Evolutionary conservation across 2,888 invertebrate species (phyloP).

Genomic region (Lycophotia porphyrea): DNA sequence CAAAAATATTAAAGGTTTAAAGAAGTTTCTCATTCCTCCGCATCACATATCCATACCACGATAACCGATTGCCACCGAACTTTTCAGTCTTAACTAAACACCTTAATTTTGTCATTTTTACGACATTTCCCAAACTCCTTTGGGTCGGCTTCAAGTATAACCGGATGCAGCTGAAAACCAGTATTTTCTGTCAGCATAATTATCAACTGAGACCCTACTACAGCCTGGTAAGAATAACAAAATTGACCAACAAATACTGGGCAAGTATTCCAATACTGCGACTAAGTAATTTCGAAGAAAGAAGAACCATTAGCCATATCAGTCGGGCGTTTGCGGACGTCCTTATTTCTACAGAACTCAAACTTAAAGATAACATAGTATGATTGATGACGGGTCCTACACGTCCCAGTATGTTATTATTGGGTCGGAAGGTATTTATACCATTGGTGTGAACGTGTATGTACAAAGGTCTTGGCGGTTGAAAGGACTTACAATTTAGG

Average conservation of each 20-base stretch:
- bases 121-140: neutral
- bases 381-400: constrained; percentile 63
- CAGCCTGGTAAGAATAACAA: neutral
- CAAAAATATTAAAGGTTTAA: too few relatives aligned
- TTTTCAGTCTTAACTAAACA: too few relatives aligned
- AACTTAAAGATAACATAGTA: constrained; percentile 52
- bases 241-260: neutral
- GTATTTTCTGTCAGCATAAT: neutral
- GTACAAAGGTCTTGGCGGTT: constrained; percentile 28
- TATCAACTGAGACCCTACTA: neutral
- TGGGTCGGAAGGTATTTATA: constrained; percentile 29
- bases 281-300: neutral
- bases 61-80: too few relatives aligned
- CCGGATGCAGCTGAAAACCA: neutral
- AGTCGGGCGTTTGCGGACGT: neutral
- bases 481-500: constrained; percentile 50
- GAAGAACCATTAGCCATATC: neutral
- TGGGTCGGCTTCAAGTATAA: neutral
- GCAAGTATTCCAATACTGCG: neutral
- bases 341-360: constrained; percentile 19
- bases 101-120: too few relatives aligned
- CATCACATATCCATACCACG: too few relatives aligned
- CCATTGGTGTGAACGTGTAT: constrained; percentile 38
- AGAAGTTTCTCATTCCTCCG: too few relatives aligned
- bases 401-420: constrained; percentile 38